A percentile compares a stretch with the other conserved stretches of the same genome.
These are phyloP conservation scores for Meriones psammophilus DNA, from an alignment of 2,797 vertebrate genomes.

Conservation along the genomic window DNA sequence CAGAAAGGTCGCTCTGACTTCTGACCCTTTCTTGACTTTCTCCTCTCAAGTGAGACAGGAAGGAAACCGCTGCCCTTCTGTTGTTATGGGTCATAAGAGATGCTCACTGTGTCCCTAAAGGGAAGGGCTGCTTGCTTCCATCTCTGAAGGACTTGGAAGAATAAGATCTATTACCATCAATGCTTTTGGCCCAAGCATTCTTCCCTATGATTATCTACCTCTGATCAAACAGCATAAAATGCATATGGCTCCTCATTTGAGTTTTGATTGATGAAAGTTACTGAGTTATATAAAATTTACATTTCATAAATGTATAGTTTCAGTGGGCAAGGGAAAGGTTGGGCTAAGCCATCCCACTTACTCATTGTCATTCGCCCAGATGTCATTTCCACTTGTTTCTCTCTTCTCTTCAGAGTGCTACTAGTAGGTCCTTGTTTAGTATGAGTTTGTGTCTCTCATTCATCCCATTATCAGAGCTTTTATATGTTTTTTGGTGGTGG, in stretches of 20 bases:
- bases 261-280: background rate
- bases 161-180: background rate
- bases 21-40: background rate
- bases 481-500: conserved; percentile 32
- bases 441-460: background rate
- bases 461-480: background rate
- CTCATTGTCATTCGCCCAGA: background rate
- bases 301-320: background rate
- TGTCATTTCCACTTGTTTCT: background rate
- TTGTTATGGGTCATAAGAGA: background rate
- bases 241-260: background rate
- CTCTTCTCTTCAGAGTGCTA: background rate
- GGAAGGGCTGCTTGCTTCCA: background rate
- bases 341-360: background rate
- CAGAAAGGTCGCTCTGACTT: background rate
- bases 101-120: background rate
- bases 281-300: background rate
- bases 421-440: background rate
- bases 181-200: background rate
- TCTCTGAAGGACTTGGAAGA: background rate
- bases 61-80: background rate
- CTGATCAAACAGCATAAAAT: background rate
- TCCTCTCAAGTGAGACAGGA: background rate
- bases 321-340: background rate
- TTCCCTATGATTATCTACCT: background rate